Evolutionary conservation across 2,888 invertebrate genomes (phyloP).

Genomic region (Tetranychus truncatus): DNA sequence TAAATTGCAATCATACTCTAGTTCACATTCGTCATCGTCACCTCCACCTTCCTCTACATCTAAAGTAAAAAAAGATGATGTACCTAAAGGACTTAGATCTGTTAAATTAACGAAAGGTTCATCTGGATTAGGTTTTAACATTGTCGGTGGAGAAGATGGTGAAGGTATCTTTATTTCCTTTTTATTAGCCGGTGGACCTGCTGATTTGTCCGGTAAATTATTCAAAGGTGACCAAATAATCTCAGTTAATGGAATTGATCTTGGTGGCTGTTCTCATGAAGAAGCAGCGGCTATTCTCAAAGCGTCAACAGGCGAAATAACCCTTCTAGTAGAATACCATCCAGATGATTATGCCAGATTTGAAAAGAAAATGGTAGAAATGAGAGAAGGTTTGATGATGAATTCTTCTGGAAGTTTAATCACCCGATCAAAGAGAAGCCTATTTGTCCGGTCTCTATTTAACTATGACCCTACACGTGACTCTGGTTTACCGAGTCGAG

Average conservation of each 20-base stretch:
- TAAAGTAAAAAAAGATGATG: background rate
- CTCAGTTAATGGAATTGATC: conserved; percentile 63
- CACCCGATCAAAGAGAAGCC: conserved; percentile 84
- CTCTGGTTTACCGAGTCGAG: conserved; percentile 79
- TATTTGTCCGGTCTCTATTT: conserved; percentile 91
- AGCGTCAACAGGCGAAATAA: conserved; percentile 80
- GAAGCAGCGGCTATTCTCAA: conserved; percentile 85
- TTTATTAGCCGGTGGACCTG: conserved; percentile 88
- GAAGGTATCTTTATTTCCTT: conserved; percentile 97
- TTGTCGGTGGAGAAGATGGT: conserved; percentile 96
- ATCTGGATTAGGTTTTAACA: conserved; percentile 88
- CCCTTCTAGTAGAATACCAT: conserved; percentile 77
- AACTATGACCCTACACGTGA: conserved; percentile 95
- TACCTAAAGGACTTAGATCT: conserved; percentile 38
- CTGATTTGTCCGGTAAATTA: conserved; percentile 73
- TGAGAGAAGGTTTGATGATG: conserved; percentile 71
- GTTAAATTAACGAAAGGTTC: conserved; percentile 71
- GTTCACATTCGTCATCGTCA: background rate
- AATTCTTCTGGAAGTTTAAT: conserved; percentile 55
- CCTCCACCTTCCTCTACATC: background rate
- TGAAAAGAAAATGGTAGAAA: conserved; percentile 92
- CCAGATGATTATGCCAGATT: conserved; percentile 96
- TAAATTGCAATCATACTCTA: background rate
- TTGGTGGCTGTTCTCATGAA: conserved; percentile 85
- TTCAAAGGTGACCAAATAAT: conserved; percentile 78